Conservation (phyloP, 1,140 invertebrate genomes). For the Contarinia nasturtii region DNA sequence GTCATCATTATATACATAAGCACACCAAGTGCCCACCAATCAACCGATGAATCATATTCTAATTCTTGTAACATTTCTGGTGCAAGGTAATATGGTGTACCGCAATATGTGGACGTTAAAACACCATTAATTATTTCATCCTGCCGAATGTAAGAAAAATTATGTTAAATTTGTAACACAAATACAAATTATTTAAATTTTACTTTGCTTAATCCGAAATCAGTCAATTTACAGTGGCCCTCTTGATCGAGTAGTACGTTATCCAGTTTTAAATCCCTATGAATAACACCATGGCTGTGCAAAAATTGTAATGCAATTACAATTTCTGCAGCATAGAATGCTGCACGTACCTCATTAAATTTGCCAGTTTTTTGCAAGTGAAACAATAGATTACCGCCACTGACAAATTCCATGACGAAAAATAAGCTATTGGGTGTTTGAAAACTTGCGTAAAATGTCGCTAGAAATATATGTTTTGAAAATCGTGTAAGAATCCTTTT, state of each 20-base stretch:
- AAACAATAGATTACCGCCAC: slow-evolving; percentile 99
- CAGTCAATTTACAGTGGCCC: slow-evolving; percentile 96
- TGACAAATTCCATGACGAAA: slow-evolving; percentile 86
- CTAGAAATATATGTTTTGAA: slow-evolving; percentile 94
- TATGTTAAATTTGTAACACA: no score
- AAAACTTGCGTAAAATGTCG: slow-evolving; percentile 93
- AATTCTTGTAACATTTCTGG: slow-evolving; percentile 85
- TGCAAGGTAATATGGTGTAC: slow-evolving; percentile 97
- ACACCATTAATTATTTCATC: slow-evolving; percentile 44
- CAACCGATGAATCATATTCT: slow-evolving; percentile 93
- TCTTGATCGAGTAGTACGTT: slow-evolving; percentile 96
- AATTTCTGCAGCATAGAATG: slow-evolving; percentile 99
- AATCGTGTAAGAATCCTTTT: slow-evolving; percentile 90
- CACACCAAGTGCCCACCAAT: slow-evolving; percentile 97
- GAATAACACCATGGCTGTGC: slow-evolving; percentile 92
- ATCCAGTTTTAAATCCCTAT: slow-evolving; percentile 96
- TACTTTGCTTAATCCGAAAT: slow-evolving; percentile 97
- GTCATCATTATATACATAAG: slow-evolving; percentile 99
- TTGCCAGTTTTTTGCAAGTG: slow-evolving; percentile 97
- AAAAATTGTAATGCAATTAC: slow-evolving; percentile 95
- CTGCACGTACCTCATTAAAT: slow-evolving; percentile 90
- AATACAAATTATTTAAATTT: slow-evolving; percentile 21
- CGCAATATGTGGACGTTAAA: slow-evolving; percentile 91
- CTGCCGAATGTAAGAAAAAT: slow-evolving; percentile 7
- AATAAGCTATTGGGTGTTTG: slow-evolving; percentile 89